Evolutionary conservation across 2,797 vertebrate species (phyloP).

Genomic region (Onychomys arenicola): DNA sequence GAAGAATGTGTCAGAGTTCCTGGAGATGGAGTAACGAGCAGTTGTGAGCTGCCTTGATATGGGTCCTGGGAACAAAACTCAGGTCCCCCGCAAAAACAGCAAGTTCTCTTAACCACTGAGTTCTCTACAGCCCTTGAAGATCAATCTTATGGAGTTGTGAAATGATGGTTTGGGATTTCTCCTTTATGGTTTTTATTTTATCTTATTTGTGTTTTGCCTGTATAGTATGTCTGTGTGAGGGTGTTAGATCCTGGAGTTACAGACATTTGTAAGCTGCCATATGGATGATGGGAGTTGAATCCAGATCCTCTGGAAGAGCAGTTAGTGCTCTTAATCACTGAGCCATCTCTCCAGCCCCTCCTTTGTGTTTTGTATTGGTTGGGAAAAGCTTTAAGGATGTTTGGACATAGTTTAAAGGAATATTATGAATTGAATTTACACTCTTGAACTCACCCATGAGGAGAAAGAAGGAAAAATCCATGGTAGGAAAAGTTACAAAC

Average conservation of each 20-base stretch:
- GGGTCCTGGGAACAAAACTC: neutral
- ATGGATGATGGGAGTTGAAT: too few relatives aligned
- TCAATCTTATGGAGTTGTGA: neutral
- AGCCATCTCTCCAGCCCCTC: too few relatives aligned
- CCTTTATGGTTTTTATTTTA: neutral
- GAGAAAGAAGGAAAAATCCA: neutral
- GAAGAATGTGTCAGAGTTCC: neutral
- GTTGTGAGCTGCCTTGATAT: neutral
- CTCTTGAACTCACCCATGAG: neutral
- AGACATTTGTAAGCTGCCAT: too few relatives aligned
- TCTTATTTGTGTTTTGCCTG: too few relatives aligned
- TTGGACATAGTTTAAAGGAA: neutral
- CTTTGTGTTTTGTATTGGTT: neutral
- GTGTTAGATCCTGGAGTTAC: too few relatives aligned
- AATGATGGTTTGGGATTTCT: neutral
- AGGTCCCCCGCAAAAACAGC: neutral
- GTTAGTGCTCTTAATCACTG: too few relatives aligned
- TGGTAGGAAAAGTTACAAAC: neutral
- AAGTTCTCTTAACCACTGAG: neutral
- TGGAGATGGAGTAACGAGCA: neutral
- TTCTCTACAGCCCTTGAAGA: neutral
- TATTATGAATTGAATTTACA: neutral
- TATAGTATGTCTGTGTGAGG: too few relatives aligned
- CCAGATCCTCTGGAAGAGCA: too few relatives aligned
- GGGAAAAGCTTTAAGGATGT: neutral